Evolutionary conservation across 2,797 vertebrate species (phyloP), one percentile per base, ranked within the genome.

Genomic region (Catamblyrhynchus diadema): DNA sequence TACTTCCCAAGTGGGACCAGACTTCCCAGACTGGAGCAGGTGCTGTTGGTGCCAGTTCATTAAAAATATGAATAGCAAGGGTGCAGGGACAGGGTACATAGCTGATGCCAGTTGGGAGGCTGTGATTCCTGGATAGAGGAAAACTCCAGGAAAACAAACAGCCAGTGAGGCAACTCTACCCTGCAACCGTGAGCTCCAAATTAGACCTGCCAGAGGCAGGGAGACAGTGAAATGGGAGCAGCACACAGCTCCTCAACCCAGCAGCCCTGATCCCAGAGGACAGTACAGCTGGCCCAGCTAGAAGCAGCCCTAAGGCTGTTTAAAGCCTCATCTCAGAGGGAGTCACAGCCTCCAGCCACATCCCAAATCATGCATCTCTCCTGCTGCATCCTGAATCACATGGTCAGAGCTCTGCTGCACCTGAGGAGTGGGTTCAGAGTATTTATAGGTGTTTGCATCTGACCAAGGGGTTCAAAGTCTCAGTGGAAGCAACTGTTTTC

Each of bases 351-450:
- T 90, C 25, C 65, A 81, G 48, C 64, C 42, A 32, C 7, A 10
- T 39, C 79, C 54, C 65, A 81, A 81, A 89, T 25, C 42, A 47
- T 3, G 10, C 48, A 33, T 14, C 61, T 37, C 66, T 91, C 60
- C 48, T 27, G 32, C 33, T 39, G 30, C 61, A 89, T 50, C 50
- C 33, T 4, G 0, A 73, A 48, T 35, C 74, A 57, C 0, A 0
- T 1, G 2, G 20, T 30, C 53, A 77, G 50, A 89, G 56, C 30
- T 64, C 39, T 3, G 13, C 28, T 65, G n/a, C 42, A 85, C 21
- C 67, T 12, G 15, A 89, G 12, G 16, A 59, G 32, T 0, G 3
- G 42, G 45, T 44, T 86, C 59, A 65, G 69, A 71, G 39, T 48
- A 91, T 59, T 67, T 51, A 56, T 0, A 88, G 17, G 30, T 37